Base-by-base conservation (phyloP, 2,888 invertebrate genomes). In the Thyatira batis region DNA sequence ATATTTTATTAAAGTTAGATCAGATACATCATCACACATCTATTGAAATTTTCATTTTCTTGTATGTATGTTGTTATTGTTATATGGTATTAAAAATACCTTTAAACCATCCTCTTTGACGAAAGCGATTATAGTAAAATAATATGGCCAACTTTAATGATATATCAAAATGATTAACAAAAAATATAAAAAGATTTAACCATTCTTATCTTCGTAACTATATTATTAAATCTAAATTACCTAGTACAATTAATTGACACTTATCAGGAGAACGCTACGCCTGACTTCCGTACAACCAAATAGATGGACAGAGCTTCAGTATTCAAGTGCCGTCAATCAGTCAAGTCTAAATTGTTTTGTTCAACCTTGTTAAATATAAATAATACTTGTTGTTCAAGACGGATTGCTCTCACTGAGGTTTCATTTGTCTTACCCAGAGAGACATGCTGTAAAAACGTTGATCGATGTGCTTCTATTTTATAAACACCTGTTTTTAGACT, bases 381-480 rank as follows among this genome's bases (percentile, higher is more conserved):
- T 52, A 30, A 43, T 33, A 45, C 44, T 51, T 45, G 20, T 43
- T 17, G 39, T 39, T 39, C 39, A 58, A 73, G 72, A 77, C 69
- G 70, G 65, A 74, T 73, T 66, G 65, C 57, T 52, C 46, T 52
- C 55, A 58, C 59, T 60, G 57, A 63, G 71, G 64, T 68, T 76
- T 70, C 84, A 87, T 87, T 87, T 82, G 79, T 87, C 86, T 86
- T 81, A 63, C 64, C 75, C 71, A 20, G 60, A 60, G 58, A 65
- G 73, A 69, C 68, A 61, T 51, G 60, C 54, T 55, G 53, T 56
- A 85, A 87, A 84, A 84, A 85, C 76, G 66, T 73, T 87, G 85
- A 87, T 85, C 79, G 85, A 87, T 85, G 80, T 60, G 64, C 49
- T 55, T 61, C 45, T 53, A 69, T 72, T 71, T 74, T 76, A 75